These are phyloP conservation scores for Pedionomus torquatus DNA, from an alignment of 2,113 vertebrate genomes.

Conservation along the genomic window DNA sequence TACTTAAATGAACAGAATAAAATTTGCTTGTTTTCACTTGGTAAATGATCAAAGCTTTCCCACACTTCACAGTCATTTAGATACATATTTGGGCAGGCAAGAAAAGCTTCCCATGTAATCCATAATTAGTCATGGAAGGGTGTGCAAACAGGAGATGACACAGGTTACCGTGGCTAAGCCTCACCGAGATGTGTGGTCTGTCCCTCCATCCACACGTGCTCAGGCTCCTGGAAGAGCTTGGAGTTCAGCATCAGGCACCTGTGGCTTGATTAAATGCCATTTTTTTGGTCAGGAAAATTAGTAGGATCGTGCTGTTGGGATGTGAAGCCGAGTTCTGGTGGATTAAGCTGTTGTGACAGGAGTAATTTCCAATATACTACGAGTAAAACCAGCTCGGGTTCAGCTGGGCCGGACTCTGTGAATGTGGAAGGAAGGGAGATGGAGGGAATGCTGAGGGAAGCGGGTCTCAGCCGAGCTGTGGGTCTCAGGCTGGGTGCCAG, in stretches of 20 bases:
- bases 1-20: fast-evolving
- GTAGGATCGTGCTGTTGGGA: not conserved
- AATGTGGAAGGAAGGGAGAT: fast-evolving
- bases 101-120: fast-evolving
- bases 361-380: fast-evolving
- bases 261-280: not conserved
- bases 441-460: too few relatives aligned
- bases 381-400: not conserved
- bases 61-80: not conserved
- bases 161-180: fast-evolving
- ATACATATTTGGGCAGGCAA: fast-evolving
- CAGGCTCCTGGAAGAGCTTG: not conserved
- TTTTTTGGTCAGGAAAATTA: not conserved
- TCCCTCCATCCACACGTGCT: fast-evolving
- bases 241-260: fast-evolving
- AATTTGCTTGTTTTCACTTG: not conserved
- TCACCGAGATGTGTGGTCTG: fast-evolving
- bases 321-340: not conserved
- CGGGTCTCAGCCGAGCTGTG: too few relatives aligned
- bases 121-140: fast-evolving
- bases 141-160: fast-evolving
- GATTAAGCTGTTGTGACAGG: not conserved
- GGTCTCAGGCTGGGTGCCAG: fast-evolving
- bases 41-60: not conserved
- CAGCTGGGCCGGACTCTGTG: fast-evolving